Conservation (phyloP, 2,113 vertebrate genomes). For the Macrotis lagotis region DNA sequence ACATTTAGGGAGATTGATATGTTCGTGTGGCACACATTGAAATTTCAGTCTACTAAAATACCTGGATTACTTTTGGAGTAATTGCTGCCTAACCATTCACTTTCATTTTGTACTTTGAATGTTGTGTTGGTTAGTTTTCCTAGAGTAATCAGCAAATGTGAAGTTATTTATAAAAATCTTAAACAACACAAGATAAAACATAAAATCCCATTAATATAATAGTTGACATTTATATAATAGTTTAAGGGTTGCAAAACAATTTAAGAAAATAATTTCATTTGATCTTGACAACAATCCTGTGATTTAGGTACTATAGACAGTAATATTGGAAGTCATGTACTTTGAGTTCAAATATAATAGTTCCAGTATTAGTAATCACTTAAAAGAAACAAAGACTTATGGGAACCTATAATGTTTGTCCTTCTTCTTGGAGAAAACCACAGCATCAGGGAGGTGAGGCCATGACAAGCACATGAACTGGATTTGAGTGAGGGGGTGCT, state of each 20-base stretch:
- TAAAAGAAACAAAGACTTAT: background rate
- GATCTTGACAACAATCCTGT: background rate
- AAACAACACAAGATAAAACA: background rate
- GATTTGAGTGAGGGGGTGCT: too few species aligned
- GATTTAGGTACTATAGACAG: background rate
- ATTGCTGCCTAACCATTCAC: background rate
- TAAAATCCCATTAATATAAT: background rate
- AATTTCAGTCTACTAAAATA: background rate
- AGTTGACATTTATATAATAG: background rate
- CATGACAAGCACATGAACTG: too few species aligned
- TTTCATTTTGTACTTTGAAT: background rate
- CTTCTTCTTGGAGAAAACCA: too few species aligned
- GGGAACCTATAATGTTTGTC: too few species aligned
- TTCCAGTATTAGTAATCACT: background rate
- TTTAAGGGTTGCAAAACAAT: background rate
- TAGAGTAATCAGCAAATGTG: background rate
- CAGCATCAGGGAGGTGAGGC: too few species aligned
- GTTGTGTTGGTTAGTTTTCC: background rate
- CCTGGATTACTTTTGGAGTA: background rate
- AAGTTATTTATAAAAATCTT: background rate
- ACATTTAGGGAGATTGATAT: background rate
- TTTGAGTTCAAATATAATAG: background rate
- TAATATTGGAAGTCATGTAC: background rate
- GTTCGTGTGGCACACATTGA: background rate
- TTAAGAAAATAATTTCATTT: background rate